Percentiles rank a stretch among this genome's conserved stretches.
phyloP scores from a whole-genome alignment of 2,797 vertebrate species.

The Melopsittacus undulatus region DNA sequence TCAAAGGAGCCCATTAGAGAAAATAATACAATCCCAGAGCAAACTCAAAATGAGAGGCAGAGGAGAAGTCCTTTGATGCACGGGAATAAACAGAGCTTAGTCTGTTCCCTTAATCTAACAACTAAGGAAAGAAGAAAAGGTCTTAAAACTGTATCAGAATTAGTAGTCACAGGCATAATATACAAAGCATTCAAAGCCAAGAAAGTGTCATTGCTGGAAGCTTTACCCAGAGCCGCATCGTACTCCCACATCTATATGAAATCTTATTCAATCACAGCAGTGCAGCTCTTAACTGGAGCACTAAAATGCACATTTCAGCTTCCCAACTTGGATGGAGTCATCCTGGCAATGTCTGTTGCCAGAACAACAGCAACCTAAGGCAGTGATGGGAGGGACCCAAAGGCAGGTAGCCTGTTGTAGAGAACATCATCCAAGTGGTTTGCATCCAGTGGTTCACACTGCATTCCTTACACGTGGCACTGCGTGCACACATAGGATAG shows the following conservation, averaged over 20 bases:
- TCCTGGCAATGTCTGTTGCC: neutral
- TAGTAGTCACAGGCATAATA: neutral
- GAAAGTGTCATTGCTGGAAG: neutral
- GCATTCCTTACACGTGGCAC: neutral
- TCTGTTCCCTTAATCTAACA: neutral
- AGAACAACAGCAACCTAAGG: neutral
- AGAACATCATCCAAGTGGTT: neutral
- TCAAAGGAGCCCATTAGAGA: neutral
- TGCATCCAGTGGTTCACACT: neutral
- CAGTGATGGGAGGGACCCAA: neutral
- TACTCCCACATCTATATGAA: neutral
- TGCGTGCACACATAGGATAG: accelerated
- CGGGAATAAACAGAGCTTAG: neutral
- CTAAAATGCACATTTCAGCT: neutral
- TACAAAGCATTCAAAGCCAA: neutral
- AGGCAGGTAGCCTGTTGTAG: neutral
- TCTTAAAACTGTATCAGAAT: neutral
- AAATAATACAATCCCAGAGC: neutral
- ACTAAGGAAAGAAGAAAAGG: neutral
- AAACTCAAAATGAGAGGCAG: neutral
- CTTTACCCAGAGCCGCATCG: accelerated
- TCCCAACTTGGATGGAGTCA: neutral
- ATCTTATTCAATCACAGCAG: neutral
- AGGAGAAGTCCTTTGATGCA: neutral
- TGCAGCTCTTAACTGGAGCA: neutral